These are phyloP conservation scores for Bothrops alternatus DNA, from an alignment of 2,797 vertebrate genomes.

Conservation along the genomic window DNA sequence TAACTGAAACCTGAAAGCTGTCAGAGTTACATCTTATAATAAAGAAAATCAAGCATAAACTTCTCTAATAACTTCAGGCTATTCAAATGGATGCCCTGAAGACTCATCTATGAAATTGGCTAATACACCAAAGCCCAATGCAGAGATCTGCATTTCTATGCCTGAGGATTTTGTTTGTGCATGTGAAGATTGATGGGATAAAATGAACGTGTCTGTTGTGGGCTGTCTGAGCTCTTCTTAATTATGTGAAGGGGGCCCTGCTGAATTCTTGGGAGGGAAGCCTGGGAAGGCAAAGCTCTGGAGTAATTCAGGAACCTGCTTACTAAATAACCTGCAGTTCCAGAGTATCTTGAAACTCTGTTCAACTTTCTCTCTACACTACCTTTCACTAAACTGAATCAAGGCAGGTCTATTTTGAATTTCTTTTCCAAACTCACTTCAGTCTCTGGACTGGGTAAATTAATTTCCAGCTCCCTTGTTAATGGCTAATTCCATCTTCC, in stretches of 20 bases:
- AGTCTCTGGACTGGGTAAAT: neutral
- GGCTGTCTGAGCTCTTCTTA: neutral
- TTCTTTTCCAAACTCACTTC: neutral
- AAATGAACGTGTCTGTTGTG: neutral
- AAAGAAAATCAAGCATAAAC: neutral
- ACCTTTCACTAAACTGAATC: neutral
- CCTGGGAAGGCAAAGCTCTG: neutral
- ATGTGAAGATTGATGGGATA: neutral
- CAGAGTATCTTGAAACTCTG: neutral
- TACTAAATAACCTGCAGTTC: neutral
- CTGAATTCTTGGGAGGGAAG: neutral
- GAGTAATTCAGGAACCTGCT: neutral
- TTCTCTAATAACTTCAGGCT: neutral
- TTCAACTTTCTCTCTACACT: neutral
- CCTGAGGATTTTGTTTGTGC: neutral
- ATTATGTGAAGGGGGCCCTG: neutral
- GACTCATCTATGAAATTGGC: neutral
- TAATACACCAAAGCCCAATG: neutral
- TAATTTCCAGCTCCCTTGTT: neutral
- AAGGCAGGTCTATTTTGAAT: neutral
- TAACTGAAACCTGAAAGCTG: neutral
- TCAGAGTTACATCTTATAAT: neutral
- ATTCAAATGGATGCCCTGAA: neutral
- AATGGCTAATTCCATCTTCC: neutral
- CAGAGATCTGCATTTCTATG: neutral